These are phyloP conservation scores for Pyralis farinalis DNA, from an alignment of 2,888 invertebrate genomes.

Conservation along the genomic window DNA sequence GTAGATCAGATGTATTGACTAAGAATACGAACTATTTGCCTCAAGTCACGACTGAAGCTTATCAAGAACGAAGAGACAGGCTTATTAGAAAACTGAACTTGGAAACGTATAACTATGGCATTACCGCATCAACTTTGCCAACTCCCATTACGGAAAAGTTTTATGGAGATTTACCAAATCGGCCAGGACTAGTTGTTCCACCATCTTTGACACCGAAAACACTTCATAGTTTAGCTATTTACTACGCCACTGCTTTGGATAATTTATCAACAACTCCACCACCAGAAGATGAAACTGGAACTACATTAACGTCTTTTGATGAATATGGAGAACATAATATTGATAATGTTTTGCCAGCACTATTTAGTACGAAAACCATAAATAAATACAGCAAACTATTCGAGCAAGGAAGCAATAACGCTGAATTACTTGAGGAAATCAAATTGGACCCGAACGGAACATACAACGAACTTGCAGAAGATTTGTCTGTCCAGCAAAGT, in stretches of 20 bases:
- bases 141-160: constrained; percentile 67
- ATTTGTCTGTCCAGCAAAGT: constrained; percentile 83
- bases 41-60: constrained; percentile 56
- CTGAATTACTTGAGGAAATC: constrained; percentile 60
- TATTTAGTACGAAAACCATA: constrained; percentile 85
- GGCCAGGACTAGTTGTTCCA: constrained; percentile 85
- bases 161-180: constrained; percentile 61
- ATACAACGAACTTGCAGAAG: constrained; percentile 69
- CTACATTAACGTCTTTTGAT: constrained; percentile 48
- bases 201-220: constrained; percentile 89
- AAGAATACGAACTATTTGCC: constrained; percentile 28
- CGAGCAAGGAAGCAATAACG: constrained; percentile 47
- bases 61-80: constrained; percentile 85
- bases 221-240: constrained; percentile 88
- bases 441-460: constrained; percentile 64
- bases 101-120: constrained; percentile 47
- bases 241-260: constrained; percentile 87
- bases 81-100: constrained; percentile 86
- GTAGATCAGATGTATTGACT: constrained; percentile 44
- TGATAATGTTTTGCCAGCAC: constrained; percentile 76
- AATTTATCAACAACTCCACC: constrained; percentile 68
- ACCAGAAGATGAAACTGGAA: constrained; percentile 55
- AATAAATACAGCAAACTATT: constrained; percentile 81
- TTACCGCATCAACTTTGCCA: constrained; percentile 61
- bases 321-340: constrained; percentile 52